phyloP scores from a whole-genome alignment of 2,113 vertebrate genomes.

The Myodes glareolus region DNA sequence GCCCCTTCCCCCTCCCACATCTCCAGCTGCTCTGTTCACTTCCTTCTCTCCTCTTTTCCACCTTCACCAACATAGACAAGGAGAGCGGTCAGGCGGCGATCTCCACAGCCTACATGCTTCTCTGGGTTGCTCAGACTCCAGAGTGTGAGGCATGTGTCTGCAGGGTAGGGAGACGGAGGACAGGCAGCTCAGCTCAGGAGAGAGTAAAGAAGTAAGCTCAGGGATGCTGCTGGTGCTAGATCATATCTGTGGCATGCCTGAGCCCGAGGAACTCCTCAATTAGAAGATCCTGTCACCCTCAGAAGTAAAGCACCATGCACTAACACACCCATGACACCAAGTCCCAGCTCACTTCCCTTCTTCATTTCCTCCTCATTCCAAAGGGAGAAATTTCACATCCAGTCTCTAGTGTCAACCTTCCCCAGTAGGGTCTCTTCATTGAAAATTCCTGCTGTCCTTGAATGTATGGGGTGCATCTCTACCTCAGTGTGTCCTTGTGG shows the following conservation, averaged over 20 bases:
- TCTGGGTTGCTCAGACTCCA: not conserved
- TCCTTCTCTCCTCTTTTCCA: not conserved
- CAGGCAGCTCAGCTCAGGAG: not conserved
- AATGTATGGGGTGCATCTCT: not conserved
- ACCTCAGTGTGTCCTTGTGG: not conserved
- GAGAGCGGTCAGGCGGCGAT: not conserved
- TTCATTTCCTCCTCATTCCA: not conserved
- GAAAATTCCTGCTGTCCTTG: conserved; percentile 4
- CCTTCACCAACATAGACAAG: not conserved
- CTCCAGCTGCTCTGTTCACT: conserved; percentile 65
- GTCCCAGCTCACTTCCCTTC: not conserved
- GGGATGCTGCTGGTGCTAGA: not conserved
- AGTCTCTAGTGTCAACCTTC: not conserved
- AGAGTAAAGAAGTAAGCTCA: not conserved
- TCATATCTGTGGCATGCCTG: not conserved
- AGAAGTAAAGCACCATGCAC: not conserved
- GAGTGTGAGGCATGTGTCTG: not conserved
- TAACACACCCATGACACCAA: not conserved
- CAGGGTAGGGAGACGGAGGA: not conserved
- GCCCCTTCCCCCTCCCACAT: conserved; percentile 55
- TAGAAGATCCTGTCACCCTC: not conserved
- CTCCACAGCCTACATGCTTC: not conserved
- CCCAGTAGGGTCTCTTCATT: not conserved
- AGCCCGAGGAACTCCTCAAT: not conserved
- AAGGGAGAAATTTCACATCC: not conserved